These are phyloP conservation scores for Gymnogyps californianus DNA, from an alignment of 2,113 vertebrate genomes.

Conservation along the genomic window DNA sequence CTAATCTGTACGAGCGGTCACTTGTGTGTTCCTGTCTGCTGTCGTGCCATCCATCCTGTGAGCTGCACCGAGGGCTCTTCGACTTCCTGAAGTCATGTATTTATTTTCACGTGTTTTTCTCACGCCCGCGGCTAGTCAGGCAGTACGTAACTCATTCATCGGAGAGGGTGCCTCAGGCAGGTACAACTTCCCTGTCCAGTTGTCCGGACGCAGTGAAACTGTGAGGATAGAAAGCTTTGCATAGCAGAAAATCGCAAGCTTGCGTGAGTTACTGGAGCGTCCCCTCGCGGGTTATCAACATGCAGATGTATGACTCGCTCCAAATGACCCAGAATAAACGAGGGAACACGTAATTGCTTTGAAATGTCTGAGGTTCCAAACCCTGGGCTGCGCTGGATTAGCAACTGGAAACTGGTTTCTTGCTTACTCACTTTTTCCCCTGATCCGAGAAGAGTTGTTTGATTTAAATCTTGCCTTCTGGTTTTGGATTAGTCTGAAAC, in stretches of 20 bases:
- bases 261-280: neutral
- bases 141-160: fast-evolving
- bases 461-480: neutral
- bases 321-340: neutral
- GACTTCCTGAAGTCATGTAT: neutral
- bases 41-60: neutral
- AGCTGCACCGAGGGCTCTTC: neutral
- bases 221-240: neutral
- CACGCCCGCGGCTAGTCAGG: fast-evolving
- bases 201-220: neutral
- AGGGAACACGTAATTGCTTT: neutral
- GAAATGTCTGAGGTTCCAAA: neutral
- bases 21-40: neutral
- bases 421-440: neutral
- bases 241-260: neutral
- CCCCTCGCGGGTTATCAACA: neutral
- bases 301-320: neutral
- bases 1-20: fast-evolving
- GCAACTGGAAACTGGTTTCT: neutral
- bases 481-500: neutral
- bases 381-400: neutral
- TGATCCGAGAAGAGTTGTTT: neutral
- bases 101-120: neutral
- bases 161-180: neutral
- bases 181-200: neutral